Base-by-base conservation (phyloP, 2,113 vertebrate genomes). In the Phodopus roborovskii region DNA sequence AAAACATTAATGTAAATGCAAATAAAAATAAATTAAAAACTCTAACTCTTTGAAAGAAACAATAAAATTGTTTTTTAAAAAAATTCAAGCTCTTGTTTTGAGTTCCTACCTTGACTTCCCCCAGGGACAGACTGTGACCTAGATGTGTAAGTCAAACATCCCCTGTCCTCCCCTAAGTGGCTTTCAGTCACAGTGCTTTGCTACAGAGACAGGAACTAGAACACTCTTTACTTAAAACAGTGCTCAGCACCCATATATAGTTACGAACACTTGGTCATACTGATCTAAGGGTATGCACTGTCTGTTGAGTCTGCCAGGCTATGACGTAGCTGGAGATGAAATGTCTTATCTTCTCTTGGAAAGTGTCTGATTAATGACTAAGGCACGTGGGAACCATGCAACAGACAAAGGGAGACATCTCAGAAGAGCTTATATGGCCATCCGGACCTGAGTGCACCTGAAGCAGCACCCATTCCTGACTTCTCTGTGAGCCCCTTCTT, bases 371-470 rank as follows among this genome's bases (percentile, higher is more conserved):
- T 77, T 77, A 39, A 45, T 68, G 62, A 73, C 45, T 24, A 77
- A 81, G 64, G 26, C 42, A 42, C 2, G 24, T 7, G 30, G 26
- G 75, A 45, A 62, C 39, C 22, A 8, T 33, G 9, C 28, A 42
- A 17, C 19, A 42, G 77, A 53, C 66, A 81, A 28, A 75, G 88
- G 75, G 26, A 68, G 74, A 30, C 24, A 53, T n/a, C 36, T 11
- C 5, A 1, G 68, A 74, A 56, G 70, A 87, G 45, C 39, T 5
- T 3, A 2, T 42, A 30, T 33, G 19, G 60, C 12, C 28, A 24
- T 45, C 70, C 86, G 87, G 74, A 92, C 77, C 68, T 78, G 94
- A 86, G 77, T 30, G 12, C 79, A 45, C 45, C 95, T 92, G 86
- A 88, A 92, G 85, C 53, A 64, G 60, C 64, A 7, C 12, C 15